A percentile compares a stretch with the other conserved stretches of the same genome.
These are phyloP conservation scores for Asarcornis scutulata DNA, from an alignment of 2,113 vertebrate species.

Conservation along the genomic window DNA sequence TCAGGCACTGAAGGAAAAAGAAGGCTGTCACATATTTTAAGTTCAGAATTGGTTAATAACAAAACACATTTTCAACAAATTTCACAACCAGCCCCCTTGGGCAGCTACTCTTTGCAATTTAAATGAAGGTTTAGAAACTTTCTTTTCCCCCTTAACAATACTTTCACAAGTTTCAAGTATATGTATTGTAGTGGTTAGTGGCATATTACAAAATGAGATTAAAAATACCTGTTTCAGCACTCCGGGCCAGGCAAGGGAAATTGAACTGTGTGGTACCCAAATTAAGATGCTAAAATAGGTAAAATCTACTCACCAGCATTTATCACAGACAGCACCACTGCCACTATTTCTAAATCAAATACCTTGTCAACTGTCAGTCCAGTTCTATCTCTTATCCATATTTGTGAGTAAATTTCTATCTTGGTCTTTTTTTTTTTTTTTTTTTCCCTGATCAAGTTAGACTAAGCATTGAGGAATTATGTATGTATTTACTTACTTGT, in stretches of 20 bases:
- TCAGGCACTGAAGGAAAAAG: conserved; percentile 44
- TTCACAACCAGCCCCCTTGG: conserved; percentile 33
- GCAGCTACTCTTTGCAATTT: conserved; percentile 56
- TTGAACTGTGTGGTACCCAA: not conserved
- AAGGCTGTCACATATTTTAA: conserved; percentile 53
- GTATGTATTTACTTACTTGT: not conserved
- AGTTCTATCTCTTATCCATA: not conserved
- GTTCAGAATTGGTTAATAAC: conserved; percentile 52
- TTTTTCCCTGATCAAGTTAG: not conserved
- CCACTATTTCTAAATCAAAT: not conserved
- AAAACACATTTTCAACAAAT: conserved; percentile 41
- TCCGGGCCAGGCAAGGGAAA: conserved; percentile 18
- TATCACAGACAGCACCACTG: conserved; percentile 3
- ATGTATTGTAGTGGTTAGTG: not conserved
- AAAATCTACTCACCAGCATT: conserved; percentile 8
- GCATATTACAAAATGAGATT: conserved; percentile 36
- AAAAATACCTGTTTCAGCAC: conserved; percentile 15
- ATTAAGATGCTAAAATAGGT: conserved; percentile 9
- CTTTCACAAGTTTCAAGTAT: not conserved
- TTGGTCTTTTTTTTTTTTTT: not conserved
- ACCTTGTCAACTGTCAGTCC: not conserved
- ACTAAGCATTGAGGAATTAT: not conserved
- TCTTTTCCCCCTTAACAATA: conserved; percentile 12
- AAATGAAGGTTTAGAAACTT: conserved; percentile 61
- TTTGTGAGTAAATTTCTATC: not conserved